Base-by-base conservation (phyloP, 30 jellyfish, hydroid and myxozoan species). In the Aurelia sp. region DNA sequence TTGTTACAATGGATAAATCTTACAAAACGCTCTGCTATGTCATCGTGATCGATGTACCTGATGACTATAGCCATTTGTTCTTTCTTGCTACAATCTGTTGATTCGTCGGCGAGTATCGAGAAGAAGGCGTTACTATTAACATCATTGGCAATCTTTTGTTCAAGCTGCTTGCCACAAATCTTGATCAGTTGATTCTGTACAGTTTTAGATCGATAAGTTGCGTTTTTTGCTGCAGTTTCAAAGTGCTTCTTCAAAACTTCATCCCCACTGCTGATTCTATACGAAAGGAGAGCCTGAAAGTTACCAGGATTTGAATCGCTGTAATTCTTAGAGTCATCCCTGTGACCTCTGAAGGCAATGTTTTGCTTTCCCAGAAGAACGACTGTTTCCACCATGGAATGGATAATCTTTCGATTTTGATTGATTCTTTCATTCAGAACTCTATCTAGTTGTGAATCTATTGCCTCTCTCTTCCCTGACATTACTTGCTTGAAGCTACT, bases 191-290 rank as follows among this genome's bases (percentile, higher is more conserved):
- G 11, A 69, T 90, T 84, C 71, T 90, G 96, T 10, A 64, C 55
- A 37, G 81, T 73, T 76, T 89, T 89, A 18, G 94, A 73, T 20
- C 81, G 22, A 75, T 80, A 90, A 21, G 84, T 82, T 20, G 96
- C 91, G 62, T 81, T 83, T 76, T 74, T 74, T 30, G 96, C 66
- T 17, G 91, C 91, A 20, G 22, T 61, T 22, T 53, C 50, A 68
- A 83, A 75, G 63, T 77, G 89, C 11, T 78, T 76, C 71, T 76
- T 68, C 35, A 90, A 60, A 22, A 73, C 88, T 19, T 33, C 40
- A 69, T 82, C 97, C 11, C 87, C 96, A 60, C 75, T 81, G 16
- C 59, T 20, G 30, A 90, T 84, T 58, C 96, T 51, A 84, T 33
- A 90, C 30, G 69, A 22, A 58, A 88, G 58, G 15, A 90, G 84